phyloP scores from a whole-genome alignment of 2,797 vertebrate species.

The Cercopithecus hamlyni region DNA sequence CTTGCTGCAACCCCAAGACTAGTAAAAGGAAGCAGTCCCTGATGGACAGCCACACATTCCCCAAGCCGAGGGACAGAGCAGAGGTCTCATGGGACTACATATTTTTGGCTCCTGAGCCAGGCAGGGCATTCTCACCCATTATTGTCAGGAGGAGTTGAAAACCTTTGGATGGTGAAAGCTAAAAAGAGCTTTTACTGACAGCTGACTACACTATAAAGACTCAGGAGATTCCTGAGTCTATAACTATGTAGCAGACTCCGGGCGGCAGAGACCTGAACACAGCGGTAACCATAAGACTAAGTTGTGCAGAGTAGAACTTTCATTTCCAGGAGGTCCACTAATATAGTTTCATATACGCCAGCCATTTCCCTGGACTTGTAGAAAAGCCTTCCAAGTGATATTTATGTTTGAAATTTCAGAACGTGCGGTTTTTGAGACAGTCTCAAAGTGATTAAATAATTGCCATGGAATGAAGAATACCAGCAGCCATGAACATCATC shows the following conservation, averaged over 20 bases:
- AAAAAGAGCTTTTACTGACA: neutral
- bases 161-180: neutral
- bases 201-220: neutral
- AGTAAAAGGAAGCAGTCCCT: no score
- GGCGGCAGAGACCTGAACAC: neutral
- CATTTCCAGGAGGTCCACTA: neutral
- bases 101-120: neutral
- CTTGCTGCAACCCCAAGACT: no score
- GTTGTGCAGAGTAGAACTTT: neutral
- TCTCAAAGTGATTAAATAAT: neutral
- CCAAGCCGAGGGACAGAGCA: neutral
- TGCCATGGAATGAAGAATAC: neutral
- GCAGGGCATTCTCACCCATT: neutral
- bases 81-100: neutral
- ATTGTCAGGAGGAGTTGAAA: neutral
- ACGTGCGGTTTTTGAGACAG: neutral
- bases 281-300: neutral
- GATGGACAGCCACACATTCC: neutral
- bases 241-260: neutral
- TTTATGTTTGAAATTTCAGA: neutral
- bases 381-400: neutral
- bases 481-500: no score
- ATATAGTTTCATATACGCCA: accelerated
- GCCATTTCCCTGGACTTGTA: neutral
- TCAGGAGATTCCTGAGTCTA: no score